Evolutionary conservation across 2,888 invertebrate genomes (phyloP).

Genomic region (Torymus auratus): DNA sequence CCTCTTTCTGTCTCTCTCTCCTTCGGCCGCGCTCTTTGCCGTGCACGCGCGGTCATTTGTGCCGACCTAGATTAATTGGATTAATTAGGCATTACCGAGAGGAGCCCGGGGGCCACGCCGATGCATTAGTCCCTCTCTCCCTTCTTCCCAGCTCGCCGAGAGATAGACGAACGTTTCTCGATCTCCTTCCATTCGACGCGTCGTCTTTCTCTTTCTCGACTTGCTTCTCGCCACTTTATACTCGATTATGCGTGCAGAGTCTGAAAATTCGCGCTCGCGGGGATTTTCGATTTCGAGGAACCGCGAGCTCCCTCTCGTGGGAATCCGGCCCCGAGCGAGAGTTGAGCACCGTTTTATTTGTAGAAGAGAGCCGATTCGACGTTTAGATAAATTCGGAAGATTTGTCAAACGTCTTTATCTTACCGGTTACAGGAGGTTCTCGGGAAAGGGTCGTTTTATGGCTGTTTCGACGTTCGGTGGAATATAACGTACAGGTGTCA

Average conservation of each 20-base stretch:
- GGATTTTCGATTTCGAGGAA: constrained; percentile 48
- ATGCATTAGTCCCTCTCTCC: constrained; percentile 70
- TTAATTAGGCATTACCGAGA: constrained; percentile 76
- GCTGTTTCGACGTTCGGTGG: constrained; percentile 1
- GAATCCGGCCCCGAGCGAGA: constrained; percentile 32
- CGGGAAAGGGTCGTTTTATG: constrained; percentile 8
- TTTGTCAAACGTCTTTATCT: constrained; percentile 56
- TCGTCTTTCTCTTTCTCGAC: constrained; percentile 45
- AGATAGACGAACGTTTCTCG: constrained; percentile 23
- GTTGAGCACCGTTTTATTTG: constrained; percentile 17
- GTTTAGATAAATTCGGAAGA: constrained; percentile 54
- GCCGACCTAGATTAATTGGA: constrained; percentile 76
- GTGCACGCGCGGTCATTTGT: constrained; percentile 73
- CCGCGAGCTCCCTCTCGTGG: constrained; percentile 37
- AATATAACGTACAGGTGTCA: not conserved
- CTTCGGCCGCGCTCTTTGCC: not conserved
- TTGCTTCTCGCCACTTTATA: constrained; percentile 9
- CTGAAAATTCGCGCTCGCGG: constrained; percentile 55
- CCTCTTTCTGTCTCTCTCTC: constrained; percentile 20
- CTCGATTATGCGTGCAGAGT: constrained; percentile 29
- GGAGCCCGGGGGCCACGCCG: constrained; percentile 71
- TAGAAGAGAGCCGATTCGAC: constrained; percentile 48
- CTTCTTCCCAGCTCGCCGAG: not conserved
- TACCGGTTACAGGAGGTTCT: constrained; percentile 30
- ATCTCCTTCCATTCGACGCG: constrained; percentile 27